Evolutionary conservation across 1,140 invertebrate species (phyloP), one percentile per base, ranked within the genome.

Genomic region (Drosophila baimaii): DNA sequence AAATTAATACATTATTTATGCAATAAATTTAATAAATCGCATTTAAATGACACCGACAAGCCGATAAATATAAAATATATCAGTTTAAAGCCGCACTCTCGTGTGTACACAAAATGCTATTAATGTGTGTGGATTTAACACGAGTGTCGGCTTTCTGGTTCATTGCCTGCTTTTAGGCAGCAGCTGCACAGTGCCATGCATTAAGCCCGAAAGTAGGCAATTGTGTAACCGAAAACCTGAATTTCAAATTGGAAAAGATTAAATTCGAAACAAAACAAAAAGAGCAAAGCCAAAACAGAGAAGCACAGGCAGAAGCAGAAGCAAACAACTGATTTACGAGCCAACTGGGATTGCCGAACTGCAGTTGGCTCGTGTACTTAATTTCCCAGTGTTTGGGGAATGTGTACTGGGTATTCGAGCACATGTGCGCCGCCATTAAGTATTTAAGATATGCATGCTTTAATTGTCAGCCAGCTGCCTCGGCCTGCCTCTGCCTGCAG

Each of bases 131-230:
- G 46, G 61, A 43, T 55, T 59, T 59, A 39, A 49, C 35, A 35
- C 37, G 17, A 51, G 19, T 37, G 41, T 33, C 27, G 33, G 21
- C 27, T n/a, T 51, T 62, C 19, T 33, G 17, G 23, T n/a, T 35
- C 39, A 47, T 77, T 81, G 82, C 75, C 75, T 86, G 64, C 59
- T 79, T 86, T 79, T 9, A 19, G 75, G 77, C 81, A 25, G 52
- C 19, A 21, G 37, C 43, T 25, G 31, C 43, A 19, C 46, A 49
- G 43, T 9, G 15, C 15, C 41, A 46, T 19, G 21, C 17, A 35
- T 25, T 68, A 52, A 29, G 77, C 72, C 49, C 2, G 17, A 84
- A 81, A 84, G 81, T 57, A 81, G 57, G 72, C 77, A 68, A 71
- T 56, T 47, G 39, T 31, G 35, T 12, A 31, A 41, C 12, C 19